Base-by-base conservation (phyloP, 2,888 invertebrate genomes). In the Drosophila prostipennis region DNA sequence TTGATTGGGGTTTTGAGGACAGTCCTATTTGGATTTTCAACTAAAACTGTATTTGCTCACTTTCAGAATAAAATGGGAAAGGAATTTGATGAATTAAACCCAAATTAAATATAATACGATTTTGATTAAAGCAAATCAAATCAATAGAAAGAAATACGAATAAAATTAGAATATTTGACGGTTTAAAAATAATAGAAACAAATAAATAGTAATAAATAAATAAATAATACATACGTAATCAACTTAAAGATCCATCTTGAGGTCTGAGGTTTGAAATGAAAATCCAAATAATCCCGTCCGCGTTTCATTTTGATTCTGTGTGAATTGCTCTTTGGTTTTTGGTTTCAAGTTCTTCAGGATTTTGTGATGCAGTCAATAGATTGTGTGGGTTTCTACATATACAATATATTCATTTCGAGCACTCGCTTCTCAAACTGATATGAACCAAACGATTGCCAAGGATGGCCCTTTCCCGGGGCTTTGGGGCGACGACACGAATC, bases 371-470 rank as follows among this genome's bases (percentile, higher is more conserved):
- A 79, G 86, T 79, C 83, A 85, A 87, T 77, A 85, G 87, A 85
- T 84, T 74, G 85, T 61, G 57, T 67, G 19, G 45, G 37, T 46
- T 48, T 36, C 16, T 39, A 29, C 32, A 26, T 43, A 23, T 16
- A 14, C 11, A 13, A 13, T 77, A 32, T 40, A 42, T 37, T 32
- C 37, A 57, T 61, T 45, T 39, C 8, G 29, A 43, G 58, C 54
- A 49, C 54, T 76, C 42, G 48, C 39, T 65, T 49, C 42, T 65
- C 70, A 57, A 80, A 69, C 64, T 82, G 83, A 83, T 88, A 83
- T 83, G 88, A 83, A 88, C 78, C 56, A 69, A 87, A 76, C 75
- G 87, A 80, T 88, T 78, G 88, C 74, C 83, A 67, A 71, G 67
- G 60, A 60, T 53, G 51, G 37, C 40, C 40, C n/a, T 53, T 57